Percentiles rank a stretch among this genome's conserved stretches.
phyloP scores from a whole-genome alignment of 2,113 vertebrate genomes.

The Mirza zaza region DNA sequence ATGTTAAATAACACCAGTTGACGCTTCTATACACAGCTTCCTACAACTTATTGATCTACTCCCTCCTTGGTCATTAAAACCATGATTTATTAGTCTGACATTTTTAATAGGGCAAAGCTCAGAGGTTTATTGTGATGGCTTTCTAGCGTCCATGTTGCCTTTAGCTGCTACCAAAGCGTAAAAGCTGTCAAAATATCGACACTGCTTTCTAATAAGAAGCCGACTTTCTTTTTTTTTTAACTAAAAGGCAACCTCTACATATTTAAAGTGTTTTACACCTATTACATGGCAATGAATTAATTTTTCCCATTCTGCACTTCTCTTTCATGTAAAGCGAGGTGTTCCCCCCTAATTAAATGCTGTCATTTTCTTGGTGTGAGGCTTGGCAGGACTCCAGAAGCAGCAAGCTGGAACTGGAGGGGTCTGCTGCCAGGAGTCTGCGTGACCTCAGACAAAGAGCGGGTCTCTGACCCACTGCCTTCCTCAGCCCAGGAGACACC shows the following conservation, averaged over 20 bases:
- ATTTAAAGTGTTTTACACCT: constrained; percentile 52
- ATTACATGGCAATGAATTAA: constrained; percentile 48
- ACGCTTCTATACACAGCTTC: constrained; percentile 69
- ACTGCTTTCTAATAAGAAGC: constrained; percentile 21
- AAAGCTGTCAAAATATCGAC: constrained; percentile 35
- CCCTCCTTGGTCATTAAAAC: constrained; percentile 65
- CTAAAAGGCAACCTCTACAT: background rate
- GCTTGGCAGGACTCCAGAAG: constrained; percentile 58
- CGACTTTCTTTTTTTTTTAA: background rate
- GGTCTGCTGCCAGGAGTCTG: constrained; percentile 21
- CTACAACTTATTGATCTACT: constrained; percentile 67
- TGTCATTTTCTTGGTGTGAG: constrained; percentile 56
- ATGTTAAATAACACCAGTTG: constrained; percentile 72
- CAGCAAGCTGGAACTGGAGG: background rate
- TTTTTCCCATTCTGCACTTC: constrained; percentile 16
- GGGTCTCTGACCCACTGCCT: constrained; percentile 1
- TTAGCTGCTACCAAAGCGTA: constrained; percentile 63
- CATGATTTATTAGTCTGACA: constrained; percentile 79
- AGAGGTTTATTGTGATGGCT: constrained; percentile 62
- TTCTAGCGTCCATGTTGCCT: constrained; percentile 72
- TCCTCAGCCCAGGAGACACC: background rate
- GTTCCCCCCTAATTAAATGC: background rate
- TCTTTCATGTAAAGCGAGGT: constrained; percentile 7
- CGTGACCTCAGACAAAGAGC: constrained; percentile 39
- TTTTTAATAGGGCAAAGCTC: constrained; percentile 77